A percentile compares a stretch with the other conserved stretches of the same genome.
Evolutionary conservation across 2,888 invertebrate genomes (phyloP).

Genomic region (Neocrepidodera transversa): DNA sequence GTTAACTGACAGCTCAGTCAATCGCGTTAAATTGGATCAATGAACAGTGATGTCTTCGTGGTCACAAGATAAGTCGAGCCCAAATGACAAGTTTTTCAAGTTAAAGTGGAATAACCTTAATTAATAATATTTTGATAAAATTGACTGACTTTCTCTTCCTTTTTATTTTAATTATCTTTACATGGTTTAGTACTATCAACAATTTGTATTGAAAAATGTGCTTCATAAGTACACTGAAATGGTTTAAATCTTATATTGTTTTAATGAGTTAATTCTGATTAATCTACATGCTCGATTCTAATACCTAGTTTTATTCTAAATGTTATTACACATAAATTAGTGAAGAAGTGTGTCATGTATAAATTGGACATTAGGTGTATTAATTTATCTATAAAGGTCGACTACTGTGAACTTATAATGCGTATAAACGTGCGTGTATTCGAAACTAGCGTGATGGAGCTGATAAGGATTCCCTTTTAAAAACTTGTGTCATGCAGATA

Average conservation of each 20-base stretch:
- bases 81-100: constrained; percentile 38
- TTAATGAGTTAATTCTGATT: too few relatives aligned
- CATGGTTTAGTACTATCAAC: background rate
- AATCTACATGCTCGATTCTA: too few relatives aligned
- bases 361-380: background rate
- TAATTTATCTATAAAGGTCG: constrained; percentile 12
- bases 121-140: constrained; percentile 28
- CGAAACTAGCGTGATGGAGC: constrained; percentile 48
- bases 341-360: too few relatives aligned
- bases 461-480: constrained; percentile 52
- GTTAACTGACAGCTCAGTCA: constrained; percentile 54
- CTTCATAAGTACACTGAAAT: too few relatives aligned
- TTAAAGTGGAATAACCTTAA: constrained; percentile 13
- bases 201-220: too few relatives aligned
- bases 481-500: constrained; percentile 49
- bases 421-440: constrained; percentile 44
- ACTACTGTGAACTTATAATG: constrained; percentile 9
- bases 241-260: too few relatives aligned
- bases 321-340: too few relatives aligned
- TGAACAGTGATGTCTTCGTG: constrained; percentile 46
- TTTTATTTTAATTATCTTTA: background rate
- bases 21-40: constrained; percentile 56
- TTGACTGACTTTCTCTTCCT: constrained; percentile 1
- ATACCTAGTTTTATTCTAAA: too few relatives aligned
- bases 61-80: constrained; percentile 42